Conservation (phyloP, 2,888 invertebrate species). For the Platerodrilus igneus region DNA sequence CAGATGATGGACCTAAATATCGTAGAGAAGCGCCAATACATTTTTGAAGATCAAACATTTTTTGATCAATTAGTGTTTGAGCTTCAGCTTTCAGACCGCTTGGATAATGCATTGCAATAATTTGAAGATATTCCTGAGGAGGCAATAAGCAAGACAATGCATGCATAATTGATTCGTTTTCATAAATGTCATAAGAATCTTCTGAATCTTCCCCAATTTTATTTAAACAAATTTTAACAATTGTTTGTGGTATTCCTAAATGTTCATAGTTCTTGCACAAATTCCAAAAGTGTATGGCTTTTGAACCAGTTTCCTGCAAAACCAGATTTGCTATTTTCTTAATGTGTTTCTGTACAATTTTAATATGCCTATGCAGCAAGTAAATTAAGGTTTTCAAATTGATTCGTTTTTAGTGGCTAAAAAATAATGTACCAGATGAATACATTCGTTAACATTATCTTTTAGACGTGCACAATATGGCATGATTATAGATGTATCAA, state of each 20-base stretch:
- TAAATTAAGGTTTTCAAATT: too few relatives aligned
- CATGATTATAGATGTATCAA: too few relatives aligned
- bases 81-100: too few relatives aligned
- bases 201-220: background rate
- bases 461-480: too few relatives aligned
- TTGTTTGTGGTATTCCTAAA: constrained; percentile 9
- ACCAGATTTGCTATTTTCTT: too few relatives aligned
- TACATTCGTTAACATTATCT: too few relatives aligned
- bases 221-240: background rate
- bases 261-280: constrained; percentile 3
- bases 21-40: background rate
- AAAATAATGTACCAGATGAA: too few relatives aligned
- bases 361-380: too few relatives aligned
- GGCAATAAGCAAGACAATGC: constrained; percentile 8
- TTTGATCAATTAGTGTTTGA: constrained; percentile 1
- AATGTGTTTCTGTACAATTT: too few relatives aligned
- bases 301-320: background rate
- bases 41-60: constrained; percentile 2
- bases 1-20: constrained; percentile 1
- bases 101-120: constrained; percentile 1
- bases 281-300: constrained; percentile 1
- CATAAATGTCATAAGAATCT: too few relatives aligned
- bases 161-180: background rate
- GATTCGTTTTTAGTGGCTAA: too few relatives aligned
- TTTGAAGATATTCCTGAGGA: background rate